These are phyloP conservation scores for Drosophila algonquin DNA, from an alignment of 2,888 invertebrate species.

Conservation along the genomic window DNA sequence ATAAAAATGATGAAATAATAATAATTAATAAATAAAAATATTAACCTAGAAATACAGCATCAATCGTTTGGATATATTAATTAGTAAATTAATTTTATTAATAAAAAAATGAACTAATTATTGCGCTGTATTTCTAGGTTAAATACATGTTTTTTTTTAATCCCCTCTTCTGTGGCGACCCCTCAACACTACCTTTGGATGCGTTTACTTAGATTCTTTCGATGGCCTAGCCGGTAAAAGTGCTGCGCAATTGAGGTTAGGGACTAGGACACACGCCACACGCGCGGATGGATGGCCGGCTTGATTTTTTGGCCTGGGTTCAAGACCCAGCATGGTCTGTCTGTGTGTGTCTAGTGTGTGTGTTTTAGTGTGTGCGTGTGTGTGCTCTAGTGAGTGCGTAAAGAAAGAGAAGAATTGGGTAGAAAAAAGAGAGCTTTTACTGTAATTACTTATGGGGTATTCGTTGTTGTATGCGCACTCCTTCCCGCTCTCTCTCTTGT, in stretches of 20 bases:
- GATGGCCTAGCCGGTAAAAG: constrained; percentile 55
- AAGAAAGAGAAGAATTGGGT: background rate
- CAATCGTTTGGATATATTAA: too few relatives aligned
- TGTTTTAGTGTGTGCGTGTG: background rate
- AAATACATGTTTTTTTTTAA: constrained; percentile 55
- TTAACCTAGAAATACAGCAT: background rate
- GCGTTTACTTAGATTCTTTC: background rate
- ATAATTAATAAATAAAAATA: too few relatives aligned
- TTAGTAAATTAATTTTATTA: background rate
- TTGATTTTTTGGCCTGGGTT: constrained; percentile 50
- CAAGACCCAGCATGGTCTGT: constrained; percentile 50
- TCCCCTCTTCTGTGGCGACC: background rate
- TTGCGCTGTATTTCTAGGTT: background rate
- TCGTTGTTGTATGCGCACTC: background rate
- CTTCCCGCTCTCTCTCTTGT: background rate
- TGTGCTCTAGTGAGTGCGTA: background rate
- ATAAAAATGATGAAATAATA: too few relatives aligned
- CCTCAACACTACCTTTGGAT: constrained; percentile 48
- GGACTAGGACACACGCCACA: constrained; percentile 3
- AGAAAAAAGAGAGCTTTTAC: background rate
- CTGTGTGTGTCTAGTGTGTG: background rate
- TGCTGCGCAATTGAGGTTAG: constrained; percentile 11
- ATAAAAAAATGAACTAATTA: background rate
- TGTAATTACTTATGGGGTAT: background rate
- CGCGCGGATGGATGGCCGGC: background rate